These are phyloP conservation scores for Girardinus metallicus DNA, from an alignment of 2,797 vertebrate species.

Conservation along the genomic window DNA sequence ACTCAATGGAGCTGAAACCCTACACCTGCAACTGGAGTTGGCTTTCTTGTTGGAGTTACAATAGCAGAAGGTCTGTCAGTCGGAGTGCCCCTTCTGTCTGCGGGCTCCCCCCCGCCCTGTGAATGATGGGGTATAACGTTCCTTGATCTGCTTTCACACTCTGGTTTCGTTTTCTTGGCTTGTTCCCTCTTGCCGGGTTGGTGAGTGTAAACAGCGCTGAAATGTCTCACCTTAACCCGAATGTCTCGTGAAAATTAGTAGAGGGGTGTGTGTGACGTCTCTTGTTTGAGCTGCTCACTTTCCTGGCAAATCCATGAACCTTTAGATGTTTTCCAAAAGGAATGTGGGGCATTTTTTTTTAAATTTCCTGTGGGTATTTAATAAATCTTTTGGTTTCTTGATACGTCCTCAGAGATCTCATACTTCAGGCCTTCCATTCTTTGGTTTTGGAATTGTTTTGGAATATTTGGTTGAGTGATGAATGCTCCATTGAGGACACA, in stretches of 20 bases:
- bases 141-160: conserved; percentile 15
- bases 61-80: conserved; percentile 23
- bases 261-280: conserved; percentile 4
- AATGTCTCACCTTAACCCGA: conserved; percentile 24
- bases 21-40: conserved; percentile 64
- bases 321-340: conserved; percentile 6
- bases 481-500: background rate
- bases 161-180: background rate
- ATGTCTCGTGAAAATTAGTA: conserved; percentile 20
- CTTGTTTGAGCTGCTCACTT: conserved; percentile 23
- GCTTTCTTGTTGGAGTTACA: conserved; percentile 36
- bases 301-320: conserved; percentile 26
- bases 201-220: conserved; percentile 21
- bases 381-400: conserved; percentile 9
- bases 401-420: background rate
- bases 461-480: conserved; percentile 11
- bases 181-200: background rate
- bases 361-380: conserved; percentile 6
- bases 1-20: conserved; percentile 53
- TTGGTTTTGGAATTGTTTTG: conserved; percentile 20
- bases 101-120: background rate
- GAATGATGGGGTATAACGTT: conserved; percentile 40
- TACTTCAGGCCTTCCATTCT: conserved; percentile 2
- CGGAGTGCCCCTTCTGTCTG: conserved; percentile 37
- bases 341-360: conserved; percentile 9